Evolutionary conservation across 2,888 invertebrate species (phyloP).

Genomic region (Peribatodes rhomboidaria): DNA sequence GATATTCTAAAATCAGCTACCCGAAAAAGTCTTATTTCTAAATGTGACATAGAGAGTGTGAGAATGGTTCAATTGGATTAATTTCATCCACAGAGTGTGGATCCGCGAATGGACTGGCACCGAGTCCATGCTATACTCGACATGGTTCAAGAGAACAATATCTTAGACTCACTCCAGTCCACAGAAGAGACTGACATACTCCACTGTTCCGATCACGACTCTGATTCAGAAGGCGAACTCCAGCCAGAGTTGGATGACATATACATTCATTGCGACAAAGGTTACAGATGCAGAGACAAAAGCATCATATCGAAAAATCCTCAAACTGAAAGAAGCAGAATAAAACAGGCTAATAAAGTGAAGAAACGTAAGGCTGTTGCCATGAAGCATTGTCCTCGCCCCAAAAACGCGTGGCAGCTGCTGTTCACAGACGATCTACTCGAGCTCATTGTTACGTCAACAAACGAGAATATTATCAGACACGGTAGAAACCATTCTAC

Average conservation of each 20-base stretch:
- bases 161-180: conserved; percentile 76
- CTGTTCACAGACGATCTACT: conserved; percentile 76
- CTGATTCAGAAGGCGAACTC: conserved; percentile 75
- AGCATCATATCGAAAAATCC: conserved; percentile 65
- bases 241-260: conserved; percentile 62
- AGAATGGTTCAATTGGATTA: conserved; percentile 79
- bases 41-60: conserved; percentile 44
- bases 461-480: conserved; percentile 72
- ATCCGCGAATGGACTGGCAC: conserved; percentile 84
- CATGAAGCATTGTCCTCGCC: conserved; percentile 59
- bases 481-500: conserved; percentile 51
- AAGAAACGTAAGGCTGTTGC: conserved; percentile 61
- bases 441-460: conserved; percentile 74
- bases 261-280: conserved; percentile 65
- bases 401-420: conserved; percentile 75
- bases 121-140: conserved; percentile 82
- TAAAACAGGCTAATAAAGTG: conserved; percentile 55
- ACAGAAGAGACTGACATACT: conserved; percentile 75
- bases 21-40: not conserved
- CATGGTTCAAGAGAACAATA: conserved; percentile 78
- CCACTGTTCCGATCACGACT: conserved; percentile 77
- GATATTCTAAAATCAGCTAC: not conserved
- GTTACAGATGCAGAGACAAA: conserved; percentile 71
- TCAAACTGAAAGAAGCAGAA: conserved; percentile 4
- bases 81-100: conserved; percentile 84